phyloP scores from a whole-genome alignment of 64 coral and sea anemone species.

The Cladopsammia gracilis region DNA sequence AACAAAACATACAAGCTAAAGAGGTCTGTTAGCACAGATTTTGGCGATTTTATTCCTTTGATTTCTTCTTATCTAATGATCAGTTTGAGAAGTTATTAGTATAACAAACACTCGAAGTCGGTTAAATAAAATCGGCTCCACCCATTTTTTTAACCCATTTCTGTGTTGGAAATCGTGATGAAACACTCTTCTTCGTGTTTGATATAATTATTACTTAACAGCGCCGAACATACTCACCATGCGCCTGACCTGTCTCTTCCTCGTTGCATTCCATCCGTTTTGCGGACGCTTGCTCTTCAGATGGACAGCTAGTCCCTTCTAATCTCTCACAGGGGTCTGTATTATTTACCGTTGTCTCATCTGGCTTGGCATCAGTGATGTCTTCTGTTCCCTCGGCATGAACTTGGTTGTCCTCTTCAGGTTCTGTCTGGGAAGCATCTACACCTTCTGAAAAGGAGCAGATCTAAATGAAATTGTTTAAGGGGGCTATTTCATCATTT shows the following conservation, averaged over 20 bases:
- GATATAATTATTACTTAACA: too few relatives aligned
- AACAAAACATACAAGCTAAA: too few relatives aligned
- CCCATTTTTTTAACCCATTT: too few relatives aligned
- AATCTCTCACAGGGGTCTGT: neutral
- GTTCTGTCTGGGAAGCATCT: neutral
- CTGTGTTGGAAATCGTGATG: too few relatives aligned
- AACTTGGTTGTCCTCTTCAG: neutral
- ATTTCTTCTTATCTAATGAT: too few relatives aligned
- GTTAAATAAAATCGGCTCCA: too few relatives aligned
- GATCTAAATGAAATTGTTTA: neutral
- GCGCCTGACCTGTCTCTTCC: neutral
- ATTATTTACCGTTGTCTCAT: neutral
- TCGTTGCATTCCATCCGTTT: neutral
- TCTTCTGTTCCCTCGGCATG: constrained; percentile 1
- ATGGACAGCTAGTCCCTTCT: neutral
- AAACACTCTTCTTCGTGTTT: too few relatives aligned
- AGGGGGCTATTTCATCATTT: too few relatives aligned
- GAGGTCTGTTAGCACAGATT: too few relatives aligned
- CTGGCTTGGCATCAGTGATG: neutral
- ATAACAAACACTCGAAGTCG: too few relatives aligned
- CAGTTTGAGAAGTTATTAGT: too few relatives aligned
- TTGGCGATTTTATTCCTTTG: too few relatives aligned
- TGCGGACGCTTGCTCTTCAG: neutral
- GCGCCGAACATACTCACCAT: neutral
- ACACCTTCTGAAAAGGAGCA: neutral